Percentiles rank a stretch among this genome's conserved stretches.
Evolutionary conservation across 2,888 invertebrate species (phyloP).

Genomic region (Liopterus haemorrhoidalis): DNA sequence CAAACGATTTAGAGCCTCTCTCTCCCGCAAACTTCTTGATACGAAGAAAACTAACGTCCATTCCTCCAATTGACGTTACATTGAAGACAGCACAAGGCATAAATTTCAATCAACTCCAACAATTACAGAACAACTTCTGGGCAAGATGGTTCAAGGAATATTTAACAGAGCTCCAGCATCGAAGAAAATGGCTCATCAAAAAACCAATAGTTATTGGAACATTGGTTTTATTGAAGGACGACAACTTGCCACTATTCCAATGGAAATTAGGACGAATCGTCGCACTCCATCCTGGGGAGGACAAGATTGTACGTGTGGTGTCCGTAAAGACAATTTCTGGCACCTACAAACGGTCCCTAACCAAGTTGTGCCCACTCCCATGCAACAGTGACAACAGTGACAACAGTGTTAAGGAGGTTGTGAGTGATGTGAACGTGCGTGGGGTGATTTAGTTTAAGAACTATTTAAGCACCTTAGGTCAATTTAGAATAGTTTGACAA

Average conservation of each 20-base stretch:
- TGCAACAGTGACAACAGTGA: no score
- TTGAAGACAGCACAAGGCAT: slow-evolving; percentile 12
- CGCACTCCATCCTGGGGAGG: background rate
- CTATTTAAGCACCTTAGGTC: no score
- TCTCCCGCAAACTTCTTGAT: slow-evolving; percentile 11
- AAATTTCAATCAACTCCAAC: slow-evolving; percentile 19
- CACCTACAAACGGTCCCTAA: background rate
- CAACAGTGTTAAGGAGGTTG: no score
- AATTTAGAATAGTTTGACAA: no score
- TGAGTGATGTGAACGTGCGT: no score
- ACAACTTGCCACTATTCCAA: background rate
- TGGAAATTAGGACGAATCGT: slow-evolving; percentile 1
- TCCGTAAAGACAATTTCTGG: background rate
- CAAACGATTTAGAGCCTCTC: background rate
- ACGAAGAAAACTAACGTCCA: slow-evolving; percentile 14
- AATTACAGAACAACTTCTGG: slow-evolving; percentile 24
- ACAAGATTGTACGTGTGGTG: background rate
- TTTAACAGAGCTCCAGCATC: slow-evolving; percentile 4
- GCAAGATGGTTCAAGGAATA: slow-evolving; percentile 23
- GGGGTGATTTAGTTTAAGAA: no score
- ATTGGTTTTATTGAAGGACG: background rate
- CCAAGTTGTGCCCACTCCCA: background rate
- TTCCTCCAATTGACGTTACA: slow-evolving; percentile 19
- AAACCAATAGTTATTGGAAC: no score
- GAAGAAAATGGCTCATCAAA: slow-evolving; percentile 11